Evolutionary conservation across 64 coral and sea anemone genomes (phyloP), one percentile per base, ranked within the genome.

Genomic region (Pocillopora damicornis): DNA sequence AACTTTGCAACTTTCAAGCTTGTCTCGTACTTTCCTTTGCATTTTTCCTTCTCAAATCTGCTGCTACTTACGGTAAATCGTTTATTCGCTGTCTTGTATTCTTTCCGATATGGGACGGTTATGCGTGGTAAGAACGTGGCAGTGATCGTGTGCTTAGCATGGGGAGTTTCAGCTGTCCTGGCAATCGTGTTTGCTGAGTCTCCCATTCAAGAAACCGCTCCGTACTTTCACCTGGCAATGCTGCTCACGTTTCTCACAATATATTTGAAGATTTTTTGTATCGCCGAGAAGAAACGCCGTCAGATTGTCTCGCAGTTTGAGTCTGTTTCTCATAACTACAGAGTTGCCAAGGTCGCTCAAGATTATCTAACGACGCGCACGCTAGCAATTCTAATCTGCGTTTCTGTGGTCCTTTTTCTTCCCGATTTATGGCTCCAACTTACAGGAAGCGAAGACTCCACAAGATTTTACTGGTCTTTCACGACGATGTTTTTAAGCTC

Each of bases 1-100:
- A 35, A 26, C 77, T 92, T 79, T 74, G 67, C 60, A 25, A 73
- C 85, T 30, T 94, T 99, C 36, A 93, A 93, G 15, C 92, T 93
- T 74, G 78, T 99, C 22, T 99, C 97, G 18, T 85, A 85, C 65
- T 26, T 85, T 85, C 63, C 81, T 72, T 66, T 85, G 18, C 81
- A 85, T 15, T 37, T 65, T 45, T 85, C 81, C 10, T 85, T 85
- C 15, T n/a, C 72, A 8, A 85, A 85, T 58, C 81, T 85, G 20
- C 18, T 85, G 38, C 58, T 45, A 12, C 38, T 85, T 3, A 85
- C 81, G 20, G 58, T 73, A 22, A 85, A 85, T 85, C 81, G 81
- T 25, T 72, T 85, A 73, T 73, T 85, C 26, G 81, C 81, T 37
- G 62, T 85, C 36, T 72, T 63, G 81, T 35, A 58, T 20, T 66